Evolutionary conservation across 2,797 vertebrate genomes (phyloP).

Genomic region (Rhabdomys pumilio): DNA sequence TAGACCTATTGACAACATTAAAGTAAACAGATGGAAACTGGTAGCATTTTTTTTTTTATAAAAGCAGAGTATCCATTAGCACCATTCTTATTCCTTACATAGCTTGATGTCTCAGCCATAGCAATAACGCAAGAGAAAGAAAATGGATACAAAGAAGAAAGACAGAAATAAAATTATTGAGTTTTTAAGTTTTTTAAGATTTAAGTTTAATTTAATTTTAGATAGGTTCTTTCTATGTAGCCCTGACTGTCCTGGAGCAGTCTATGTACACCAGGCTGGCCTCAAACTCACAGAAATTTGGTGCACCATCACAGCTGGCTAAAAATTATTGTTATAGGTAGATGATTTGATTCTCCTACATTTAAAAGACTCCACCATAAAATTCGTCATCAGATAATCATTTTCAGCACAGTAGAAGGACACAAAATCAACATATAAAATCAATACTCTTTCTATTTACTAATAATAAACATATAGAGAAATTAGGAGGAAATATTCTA

Average conservation of each 20-base stretch:
- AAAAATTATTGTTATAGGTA: not conserved
- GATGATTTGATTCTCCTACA: not conserved
- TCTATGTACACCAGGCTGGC: not conserved
- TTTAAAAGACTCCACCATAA: not conserved
- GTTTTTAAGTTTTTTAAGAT: not conserved
- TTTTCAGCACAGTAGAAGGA: not conserved
- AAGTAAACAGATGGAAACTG: not conserved
- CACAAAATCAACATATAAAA: not conserved
- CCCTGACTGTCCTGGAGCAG: not conserved
- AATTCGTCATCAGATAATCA: constrained; percentile 2
- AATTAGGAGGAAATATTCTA: not conserved
- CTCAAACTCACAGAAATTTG: not conserved
- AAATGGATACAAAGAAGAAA: not conserved
- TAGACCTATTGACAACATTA: not conserved
- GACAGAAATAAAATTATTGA: not conserved
- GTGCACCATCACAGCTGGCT: not conserved
- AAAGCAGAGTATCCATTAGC: not conserved
- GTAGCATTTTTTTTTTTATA: not conserved
- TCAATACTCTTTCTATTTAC: not conserved
- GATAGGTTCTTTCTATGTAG: not conserved
- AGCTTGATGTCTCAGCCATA: not conserved
- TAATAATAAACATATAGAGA: not conserved
- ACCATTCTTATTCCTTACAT: not conserved
- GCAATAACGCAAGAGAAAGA: not conserved
- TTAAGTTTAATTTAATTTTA: not conserved